Evolutionary conservation across 2,113 vertebrate species (phyloP), one percentile per base, ranked within the genome.

Genomic region (Casuarius casuarius): DNA sequence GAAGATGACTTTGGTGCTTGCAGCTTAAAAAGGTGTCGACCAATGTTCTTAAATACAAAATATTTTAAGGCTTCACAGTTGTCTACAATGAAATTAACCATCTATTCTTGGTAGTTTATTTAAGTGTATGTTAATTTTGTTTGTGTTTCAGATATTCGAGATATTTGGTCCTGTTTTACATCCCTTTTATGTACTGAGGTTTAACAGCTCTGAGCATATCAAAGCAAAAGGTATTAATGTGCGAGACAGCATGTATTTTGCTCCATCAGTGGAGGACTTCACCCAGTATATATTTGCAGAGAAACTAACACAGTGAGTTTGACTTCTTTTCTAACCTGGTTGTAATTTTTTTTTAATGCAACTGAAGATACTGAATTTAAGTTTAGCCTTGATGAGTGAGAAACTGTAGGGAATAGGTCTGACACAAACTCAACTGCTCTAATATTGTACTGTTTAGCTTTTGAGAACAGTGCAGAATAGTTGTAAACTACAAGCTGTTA

Each of bases 151-250:
- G 99, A 98, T 99, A 93, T 99, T 99, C 97, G 99, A 99, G 96
- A 98, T 99, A 85, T 99, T 99, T 93, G 99, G 99, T 38, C 99
- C 99, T 4, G 99, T 99, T 78, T 97, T 97, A 77, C 99, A 98
- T 96, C 99, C 99, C 0, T 99, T 99, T 80, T 99, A 99, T 77
- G 98, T 99, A 42, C 59, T 99, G 58, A 98, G 99, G 28, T 99
- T 99, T 96, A 99, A 99, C 97, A 98, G 96, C n/a, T 75, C 90
- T 59, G 98, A 99, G 3, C 98, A 99, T 58, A 98, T 99, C 71
- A 97, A 93, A 75, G 96, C 52, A 76, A 99, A 98, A 94, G 98
- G 96, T 44, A 98, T 99, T 74, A 98, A 97, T 72, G 96, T 98
- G 87, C 98, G 98, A 35, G 97, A 98, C 26, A 98, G 91, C 9